A percentile compares a stretch with the other conserved stretches of the same genome.
phyloP scores from a whole-genome alignment of 2,888 invertebrate species.

The Thera britannica region DNA sequence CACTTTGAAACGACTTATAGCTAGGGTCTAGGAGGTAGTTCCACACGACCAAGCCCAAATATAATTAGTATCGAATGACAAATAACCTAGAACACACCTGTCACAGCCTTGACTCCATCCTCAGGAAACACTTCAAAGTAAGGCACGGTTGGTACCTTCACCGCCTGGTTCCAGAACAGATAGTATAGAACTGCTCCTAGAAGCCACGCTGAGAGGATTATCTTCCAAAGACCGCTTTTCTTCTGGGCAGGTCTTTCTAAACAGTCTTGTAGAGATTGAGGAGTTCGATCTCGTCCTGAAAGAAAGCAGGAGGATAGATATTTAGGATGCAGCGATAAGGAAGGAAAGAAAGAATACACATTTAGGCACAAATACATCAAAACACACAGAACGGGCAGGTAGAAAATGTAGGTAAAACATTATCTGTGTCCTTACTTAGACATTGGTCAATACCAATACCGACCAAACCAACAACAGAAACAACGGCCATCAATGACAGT shows the following conservation, averaged over 20 bases:
- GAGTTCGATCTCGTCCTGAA: conserved; percentile 38
- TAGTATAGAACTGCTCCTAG: conserved; percentile 35
- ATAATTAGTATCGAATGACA: background rate
- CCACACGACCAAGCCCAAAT: too few species aligned
- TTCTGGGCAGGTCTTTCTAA: conserved; percentile 31
- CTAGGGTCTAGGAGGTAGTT: too few species aligned
- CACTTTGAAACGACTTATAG: too few species aligned
- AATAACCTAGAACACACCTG: conserved; percentile 3
- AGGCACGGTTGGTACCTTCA: background rate
- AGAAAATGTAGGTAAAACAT: too few species aligned
- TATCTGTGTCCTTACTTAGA: too few species aligned
- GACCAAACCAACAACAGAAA: too few species aligned
- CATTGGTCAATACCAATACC: too few species aligned
- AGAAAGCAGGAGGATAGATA: background rate
- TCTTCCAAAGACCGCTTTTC: conserved; percentile 26
- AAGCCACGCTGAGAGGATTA: conserved; percentile 38
- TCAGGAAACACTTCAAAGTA: conserved; percentile 15
- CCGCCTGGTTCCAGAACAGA: conserved; percentile 17
- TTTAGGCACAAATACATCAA: too few species aligned
- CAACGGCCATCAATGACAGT: too few species aligned
- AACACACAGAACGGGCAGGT: too few species aligned
- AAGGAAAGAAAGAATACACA: too few species aligned
- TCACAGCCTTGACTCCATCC: conserved; percentile 2
- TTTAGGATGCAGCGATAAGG: too few species aligned
- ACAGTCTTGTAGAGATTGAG: conserved; percentile 43